These are phyloP conservation scores for Psix sp. DNA, from an alignment of 1,140 invertebrate species.

Conservation along the genomic window DNA sequence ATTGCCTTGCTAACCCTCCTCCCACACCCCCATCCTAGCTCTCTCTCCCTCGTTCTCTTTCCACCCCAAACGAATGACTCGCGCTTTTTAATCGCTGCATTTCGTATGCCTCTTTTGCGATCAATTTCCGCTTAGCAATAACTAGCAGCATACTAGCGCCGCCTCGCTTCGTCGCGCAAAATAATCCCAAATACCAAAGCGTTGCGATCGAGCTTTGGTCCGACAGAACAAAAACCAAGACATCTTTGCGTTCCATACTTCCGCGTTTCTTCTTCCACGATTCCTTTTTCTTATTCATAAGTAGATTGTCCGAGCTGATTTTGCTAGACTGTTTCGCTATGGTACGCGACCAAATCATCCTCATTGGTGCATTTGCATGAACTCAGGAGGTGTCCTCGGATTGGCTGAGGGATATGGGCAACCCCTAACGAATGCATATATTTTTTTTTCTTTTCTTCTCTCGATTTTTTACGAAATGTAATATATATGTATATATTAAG, in stretches of 20 bases:
- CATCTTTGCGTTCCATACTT: conserved; percentile 54
- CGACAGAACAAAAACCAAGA: conserved; percentile 26
- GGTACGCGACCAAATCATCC: too few relatives aligned
- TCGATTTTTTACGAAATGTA: conserved; percentile 57
- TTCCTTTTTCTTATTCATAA: conserved; percentile 56
- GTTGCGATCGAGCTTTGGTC: conserved; percentile 52
- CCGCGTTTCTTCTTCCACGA: conserved; percentile 66
- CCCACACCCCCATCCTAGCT: too few relatives aligned
- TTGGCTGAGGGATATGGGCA: conserved; percentile 23
- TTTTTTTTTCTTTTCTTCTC: conserved; percentile 1
- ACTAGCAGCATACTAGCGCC: background rate
- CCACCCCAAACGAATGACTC: too few relatives aligned
- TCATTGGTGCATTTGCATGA: conserved; percentile 21
- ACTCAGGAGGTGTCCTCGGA: conserved; percentile 30
- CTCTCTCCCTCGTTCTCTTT: too few relatives aligned
- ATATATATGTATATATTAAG: conserved; percentile 60
- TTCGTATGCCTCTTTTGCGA: conserved; percentile 10
- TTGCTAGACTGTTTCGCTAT: conserved; percentile 1
- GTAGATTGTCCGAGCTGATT: conserved; percentile 9
- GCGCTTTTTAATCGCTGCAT: too few relatives aligned
- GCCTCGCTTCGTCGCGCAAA: conserved; percentile 29
- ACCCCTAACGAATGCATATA: background rate
- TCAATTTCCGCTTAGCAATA: conserved; percentile 26
- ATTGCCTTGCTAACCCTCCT: too few relatives aligned
- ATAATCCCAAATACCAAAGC: conserved; percentile 31